Evolutionary conservation across 2,113 vertebrate genomes (phyloP), one percentile per base, ranked within the genome.

Genomic region (Pavo muticus): DNA sequence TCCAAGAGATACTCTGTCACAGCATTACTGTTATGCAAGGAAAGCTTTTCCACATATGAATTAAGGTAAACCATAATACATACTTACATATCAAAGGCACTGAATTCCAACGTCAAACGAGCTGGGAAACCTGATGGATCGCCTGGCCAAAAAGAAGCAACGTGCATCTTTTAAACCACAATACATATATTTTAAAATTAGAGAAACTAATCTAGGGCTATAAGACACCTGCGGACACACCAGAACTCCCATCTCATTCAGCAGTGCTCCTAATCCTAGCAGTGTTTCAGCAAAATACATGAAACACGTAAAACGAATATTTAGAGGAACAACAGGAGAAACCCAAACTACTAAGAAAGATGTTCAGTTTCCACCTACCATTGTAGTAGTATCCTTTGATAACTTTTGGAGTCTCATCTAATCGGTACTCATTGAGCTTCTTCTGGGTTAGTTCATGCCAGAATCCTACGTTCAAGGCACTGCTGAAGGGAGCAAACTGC

Each of bases 371-470:
- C 21, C 17, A 30, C 98, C 92, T 95, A 99, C 99, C 99, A 44
- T 99, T 99, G 93, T 98, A 99, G 94, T 99, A 99, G 95, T 99
- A 99, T 5, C 99, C 99, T 97, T 98, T 99, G 93, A 99, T 99
- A 75, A 96, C 95, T 88, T 98, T 99, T 19, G 99, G 98, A 63
- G 98, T 98, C 96, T 99, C 99, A 10, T 99, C 99, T 87, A 99
- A 69, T 10, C 98, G 98, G 93, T 99, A 99, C 75, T 99, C 98
- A 6, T 99, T 98, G 91, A 99, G 98, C 60, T 99, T 99, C 96
- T 97, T 99, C 97, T 99, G 99, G 11, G 99, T 99, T 63, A 99
- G 97, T 40, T 99, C 98, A 6, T 99, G 99, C 99, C 99, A 99
- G 97, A 99, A 99, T 1, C 99, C 99, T 4, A 98, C 99, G 48